A percentile compares a stretch with the other conserved stretches of the same genome.
Evolutionary conservation across 2,888 invertebrate species (phyloP).

Genomic region (Brenthis daphne): DNA sequence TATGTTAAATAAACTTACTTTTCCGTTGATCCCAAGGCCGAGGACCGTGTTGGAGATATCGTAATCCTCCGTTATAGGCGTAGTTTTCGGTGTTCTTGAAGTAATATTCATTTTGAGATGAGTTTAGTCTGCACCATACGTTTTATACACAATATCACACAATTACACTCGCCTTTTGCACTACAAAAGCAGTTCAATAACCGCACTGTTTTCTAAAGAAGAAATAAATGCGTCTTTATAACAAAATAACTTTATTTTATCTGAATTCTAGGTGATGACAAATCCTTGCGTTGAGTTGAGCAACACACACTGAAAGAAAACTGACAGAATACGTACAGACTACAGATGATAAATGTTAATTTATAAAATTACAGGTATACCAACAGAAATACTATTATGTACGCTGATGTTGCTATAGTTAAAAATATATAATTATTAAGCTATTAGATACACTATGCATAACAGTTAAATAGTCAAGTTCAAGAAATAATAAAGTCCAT

Average conservation of each 20-base stretch:
- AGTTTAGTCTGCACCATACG: constrained; percentile 26
- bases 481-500: no score
- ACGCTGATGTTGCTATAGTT: background rate
- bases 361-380: constrained; percentile 22
- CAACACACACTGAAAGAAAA: constrained; percentile 9
- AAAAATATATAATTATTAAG: background rate
- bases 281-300: constrained; percentile 30
- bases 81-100: constrained; percentile 85
- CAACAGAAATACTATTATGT: constrained; percentile 5
- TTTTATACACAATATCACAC: constrained; percentile 34
- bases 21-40: constrained; percentile 98
- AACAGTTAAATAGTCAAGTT: no score
- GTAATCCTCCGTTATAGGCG: constrained; percentile 94
- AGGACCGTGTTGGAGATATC: constrained; percentile 95
- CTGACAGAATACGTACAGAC: background rate
- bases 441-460: no score
- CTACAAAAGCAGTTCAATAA: background rate
- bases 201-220: constrained; percentile 1
- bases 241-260: constrained; percentile 30
- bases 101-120: constrained; percentile 65
- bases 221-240: constrained; percentile 18
- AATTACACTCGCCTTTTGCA: constrained; percentile 22
- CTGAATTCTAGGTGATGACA: constrained; percentile 29
- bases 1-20: constrained; percentile 72
- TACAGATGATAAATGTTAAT: background rate